These are phyloP conservation scores for Zhuqinia jingwanae DNA, from an alignment of 2,888 invertebrate genomes.

Conservation along the genomic window DNA sequence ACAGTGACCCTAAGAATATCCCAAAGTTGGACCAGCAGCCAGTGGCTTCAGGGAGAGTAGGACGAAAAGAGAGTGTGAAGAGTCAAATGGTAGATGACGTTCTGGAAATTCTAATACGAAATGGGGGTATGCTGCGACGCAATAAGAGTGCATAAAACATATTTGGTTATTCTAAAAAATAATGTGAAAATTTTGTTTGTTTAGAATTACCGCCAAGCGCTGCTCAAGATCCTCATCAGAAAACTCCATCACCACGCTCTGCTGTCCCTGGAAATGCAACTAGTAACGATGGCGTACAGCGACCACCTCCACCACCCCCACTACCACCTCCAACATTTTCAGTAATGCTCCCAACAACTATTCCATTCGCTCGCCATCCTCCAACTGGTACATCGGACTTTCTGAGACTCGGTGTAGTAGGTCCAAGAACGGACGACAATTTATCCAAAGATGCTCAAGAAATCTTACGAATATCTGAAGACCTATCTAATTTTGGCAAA, in stretches of 20 bases:
- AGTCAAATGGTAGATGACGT: slow-evolving; percentile 95
- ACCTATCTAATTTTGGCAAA: slow-evolving; percentile 72
- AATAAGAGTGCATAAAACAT: too few relatives aligned
- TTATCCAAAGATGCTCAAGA: slow-evolving; percentile 78
- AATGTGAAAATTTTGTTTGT: slow-evolving; percentile 71
- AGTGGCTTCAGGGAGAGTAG: slow-evolving; percentile 79
- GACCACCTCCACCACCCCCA: slow-evolving; percentile 82
- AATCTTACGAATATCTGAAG: slow-evolving; percentile 78
- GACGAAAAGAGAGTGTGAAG: slow-evolving; percentile 81
- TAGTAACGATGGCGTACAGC: slow-evolving; percentile 13
- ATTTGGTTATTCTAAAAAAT: too few relatives aligned
- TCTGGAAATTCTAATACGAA: slow-evolving; percentile 94
- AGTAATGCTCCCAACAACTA: slow-evolving; percentile 80
- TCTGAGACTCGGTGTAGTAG: slow-evolving; percentile 20
- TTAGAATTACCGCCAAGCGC: slow-evolving; percentile 93
- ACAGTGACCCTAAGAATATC: slow-evolving; percentile 60
- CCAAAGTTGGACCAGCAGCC: slow-evolving; percentile 81
- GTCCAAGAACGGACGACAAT: slow-evolving; percentile 57
- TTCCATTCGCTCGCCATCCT: slow-evolving; percentile 75
- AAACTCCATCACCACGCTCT: slow-evolving; percentile 80
- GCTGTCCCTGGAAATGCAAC: background rate
- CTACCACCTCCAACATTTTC: slow-evolving; percentile 80
- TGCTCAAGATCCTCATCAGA: slow-evolving; percentile 86
- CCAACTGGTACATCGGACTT: slow-evolving; percentile 41
- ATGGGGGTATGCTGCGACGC: slow-evolving; percentile 84